Evolutionary conservation across 2,797 vertebrate genomes (phyloP).

Genomic region (Heliangelus exortis): DNA sequence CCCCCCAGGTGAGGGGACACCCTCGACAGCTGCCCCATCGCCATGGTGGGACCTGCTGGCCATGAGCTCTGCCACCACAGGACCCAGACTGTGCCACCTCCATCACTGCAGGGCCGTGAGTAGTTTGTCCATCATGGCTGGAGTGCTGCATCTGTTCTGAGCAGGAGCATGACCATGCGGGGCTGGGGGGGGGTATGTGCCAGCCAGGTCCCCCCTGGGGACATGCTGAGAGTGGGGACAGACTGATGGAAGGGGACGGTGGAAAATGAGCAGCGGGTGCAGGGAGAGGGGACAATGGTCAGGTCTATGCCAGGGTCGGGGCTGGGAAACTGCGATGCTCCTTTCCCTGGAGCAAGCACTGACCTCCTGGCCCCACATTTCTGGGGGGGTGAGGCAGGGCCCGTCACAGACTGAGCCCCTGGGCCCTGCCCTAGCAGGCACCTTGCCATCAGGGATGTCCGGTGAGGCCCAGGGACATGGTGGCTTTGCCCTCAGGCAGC

Average conservation of each 20-base stretch:
- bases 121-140: background rate
- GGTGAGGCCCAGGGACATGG: background rate
- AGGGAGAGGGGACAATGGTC: background rate
- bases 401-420: conserved; percentile 59
- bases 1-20: background rate
- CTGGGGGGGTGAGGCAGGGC: background rate
- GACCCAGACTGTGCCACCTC: conserved; percentile 26
- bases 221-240: background rate
- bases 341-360: conserved; percentile 64
- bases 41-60: background rate
- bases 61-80: background rate
- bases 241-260: background rate
- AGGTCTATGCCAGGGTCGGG: background rate
- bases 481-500: background rate
- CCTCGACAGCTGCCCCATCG: background rate
- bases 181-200: background rate
- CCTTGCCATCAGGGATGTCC: conserved; percentile 45
- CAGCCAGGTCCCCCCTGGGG: background rate
- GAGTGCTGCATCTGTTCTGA: background rate
- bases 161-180: background rate
- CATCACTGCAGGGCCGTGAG: conserved; percentile 18
- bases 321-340: background rate
- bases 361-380: background rate
- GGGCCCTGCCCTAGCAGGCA: conserved; percentile 11
- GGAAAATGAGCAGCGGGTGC: background rate